A percentile compares a stretch with the other conserved stretches of the same genome.
Evolutionary conservation across 1,140 invertebrate genomes (phyloP).

Genomic region (Lepidurus packardi): DNA sequence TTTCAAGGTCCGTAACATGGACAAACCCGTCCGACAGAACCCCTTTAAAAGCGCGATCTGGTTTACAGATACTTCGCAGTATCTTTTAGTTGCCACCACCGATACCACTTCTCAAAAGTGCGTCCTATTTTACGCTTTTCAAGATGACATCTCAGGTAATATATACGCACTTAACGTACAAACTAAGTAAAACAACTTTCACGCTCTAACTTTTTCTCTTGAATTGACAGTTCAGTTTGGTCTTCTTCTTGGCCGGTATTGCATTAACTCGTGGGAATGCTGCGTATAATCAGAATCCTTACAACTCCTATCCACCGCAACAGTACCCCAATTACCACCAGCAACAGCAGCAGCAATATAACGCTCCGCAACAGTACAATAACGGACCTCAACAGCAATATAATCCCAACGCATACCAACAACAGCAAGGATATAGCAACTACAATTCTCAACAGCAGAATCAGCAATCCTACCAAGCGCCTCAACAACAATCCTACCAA

Average conservation of each 20-base stretch:
- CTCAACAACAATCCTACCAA: background rate
- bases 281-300: background rate
- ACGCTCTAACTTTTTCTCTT: background rate
- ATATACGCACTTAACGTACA: background rate
- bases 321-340: background rate
- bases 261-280: background rate
- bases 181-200: background rate
- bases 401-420: background rate
- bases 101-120: constrained; percentile 4
- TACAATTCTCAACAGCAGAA: background rate
- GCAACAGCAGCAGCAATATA: background rate
- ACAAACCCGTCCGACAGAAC: background rate
- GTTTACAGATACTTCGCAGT: background rate
- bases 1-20: background rate
- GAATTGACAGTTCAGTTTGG: background rate
- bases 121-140: constrained; percentile 1
- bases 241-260: background rate
- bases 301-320: background rate
- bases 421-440: background rate
- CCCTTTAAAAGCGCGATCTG: background rate
- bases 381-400: background rate
- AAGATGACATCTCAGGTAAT: constrained; percentile 9
- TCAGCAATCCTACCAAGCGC: background rate
- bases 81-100: background rate
- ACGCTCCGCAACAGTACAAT: background rate